These are phyloP conservation scores for Raphicerus campestris DNA, from an alignment of 2,113 vertebrate species.

Conservation along the genomic window DNA sequence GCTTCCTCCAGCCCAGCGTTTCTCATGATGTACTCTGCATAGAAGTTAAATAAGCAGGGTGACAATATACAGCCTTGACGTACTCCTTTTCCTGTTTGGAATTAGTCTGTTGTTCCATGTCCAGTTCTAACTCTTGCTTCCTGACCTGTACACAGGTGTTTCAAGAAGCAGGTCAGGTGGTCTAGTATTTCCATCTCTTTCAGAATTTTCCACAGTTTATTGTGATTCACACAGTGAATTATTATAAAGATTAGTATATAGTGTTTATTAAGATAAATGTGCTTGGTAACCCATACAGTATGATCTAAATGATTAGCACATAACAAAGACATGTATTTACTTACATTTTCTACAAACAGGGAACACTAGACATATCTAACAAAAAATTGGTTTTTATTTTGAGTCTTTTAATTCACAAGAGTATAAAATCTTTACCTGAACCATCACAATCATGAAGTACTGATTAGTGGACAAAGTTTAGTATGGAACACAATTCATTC, in stretches of 20 bases:
- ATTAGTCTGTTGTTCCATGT: too few species aligned
- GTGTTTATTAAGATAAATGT: not conserved
- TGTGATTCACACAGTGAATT: not conserved
- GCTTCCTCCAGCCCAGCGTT: too few species aligned
- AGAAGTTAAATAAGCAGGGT: too few species aligned
- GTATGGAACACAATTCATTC: not conserved
- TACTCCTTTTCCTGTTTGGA: too few species aligned
- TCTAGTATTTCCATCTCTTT: too few species aligned
- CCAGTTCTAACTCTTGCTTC: too few species aligned
- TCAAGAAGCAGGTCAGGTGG: too few species aligned
- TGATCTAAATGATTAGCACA: not conserved
- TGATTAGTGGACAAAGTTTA: slow-evolving; percentile 8
- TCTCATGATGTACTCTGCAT: too few species aligned
- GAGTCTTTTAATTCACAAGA: slow-evolving; percentile 17
- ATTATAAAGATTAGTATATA: not conserved
- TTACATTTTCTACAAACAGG: not conserved
- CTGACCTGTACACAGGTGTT: too few species aligned
- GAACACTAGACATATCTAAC: not conserved
- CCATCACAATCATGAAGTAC: not conserved
- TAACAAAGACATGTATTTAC: not conserved
- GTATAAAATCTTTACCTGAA: slow-evolving; percentile 19
- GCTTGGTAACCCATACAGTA: not conserved
- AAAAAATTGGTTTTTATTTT: not conserved
- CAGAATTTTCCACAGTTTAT: too few species aligned
- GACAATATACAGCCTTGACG: too few species aligned